Conservation (phyloP, 2,797 vertebrate genomes). For the Gobionotothen gibberifrons region DNA sequence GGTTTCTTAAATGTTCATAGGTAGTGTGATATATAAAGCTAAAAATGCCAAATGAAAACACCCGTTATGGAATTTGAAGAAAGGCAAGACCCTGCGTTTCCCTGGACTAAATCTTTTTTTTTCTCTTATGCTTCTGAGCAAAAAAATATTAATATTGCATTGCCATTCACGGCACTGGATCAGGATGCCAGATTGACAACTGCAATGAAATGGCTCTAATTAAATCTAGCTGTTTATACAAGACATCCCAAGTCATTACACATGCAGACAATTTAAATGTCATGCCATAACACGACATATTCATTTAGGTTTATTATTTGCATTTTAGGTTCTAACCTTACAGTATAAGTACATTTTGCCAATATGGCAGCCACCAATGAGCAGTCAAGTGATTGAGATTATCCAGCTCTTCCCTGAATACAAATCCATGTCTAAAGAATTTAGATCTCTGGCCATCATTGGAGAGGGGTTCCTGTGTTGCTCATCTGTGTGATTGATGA, state of each 20-base stretch:
- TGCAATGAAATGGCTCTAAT: conserved; percentile 28
- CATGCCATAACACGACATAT: conserved; percentile 12
- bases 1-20: neutral
- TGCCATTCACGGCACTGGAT: conserved; percentile 42
- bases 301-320: conserved; percentile 32
- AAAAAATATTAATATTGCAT: neutral
- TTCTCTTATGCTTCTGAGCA: neutral
- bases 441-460: conserved; percentile 58
- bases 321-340: conserved; percentile 11
- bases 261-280: conserved; percentile 26
- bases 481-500: conserved; percentile 80
- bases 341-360: conserved; percentile 1
- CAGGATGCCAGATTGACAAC: conserved; percentile 25
- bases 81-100: neutral
- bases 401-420: conserved; percentile 19
- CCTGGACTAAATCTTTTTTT: neutral
- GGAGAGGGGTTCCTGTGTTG: conserved; percentile 60
- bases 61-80: conserved; percentile 1
- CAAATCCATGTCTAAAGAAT: conserved; percentile 54
- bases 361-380: conserved; percentile 15
- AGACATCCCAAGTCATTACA: conserved; percentile 1
- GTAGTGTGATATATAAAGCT: neutral
- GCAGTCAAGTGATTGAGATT: conserved; percentile 43
- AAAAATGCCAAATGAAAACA: neutral
- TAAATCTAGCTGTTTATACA: conserved; percentile 20